Conservation (phyloP, 2,888 invertebrate species). For the Gortyna flavago region DNA sequence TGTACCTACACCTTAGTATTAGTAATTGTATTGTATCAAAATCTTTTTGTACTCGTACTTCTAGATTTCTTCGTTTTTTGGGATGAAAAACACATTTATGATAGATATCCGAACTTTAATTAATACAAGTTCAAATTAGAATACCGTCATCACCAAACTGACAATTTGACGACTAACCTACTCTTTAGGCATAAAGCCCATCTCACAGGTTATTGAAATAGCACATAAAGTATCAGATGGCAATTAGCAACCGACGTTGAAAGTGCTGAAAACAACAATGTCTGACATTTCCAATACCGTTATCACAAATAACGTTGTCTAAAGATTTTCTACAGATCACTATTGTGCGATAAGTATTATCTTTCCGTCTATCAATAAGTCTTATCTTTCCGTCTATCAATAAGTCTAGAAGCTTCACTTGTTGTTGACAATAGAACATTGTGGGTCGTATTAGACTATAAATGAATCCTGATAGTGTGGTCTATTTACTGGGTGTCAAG, state of each 20-base stretch:
- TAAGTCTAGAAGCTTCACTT: slow-evolving; percentile 58
- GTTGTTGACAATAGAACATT: slow-evolving; percentile 53
- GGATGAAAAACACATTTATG: not conserved
- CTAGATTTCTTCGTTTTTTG: not conserved
- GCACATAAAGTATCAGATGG: slow-evolving; percentile 47
- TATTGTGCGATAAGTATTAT: slow-evolving; percentile 57
- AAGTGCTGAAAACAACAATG: slow-evolving; percentile 30
- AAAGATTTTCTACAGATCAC: slow-evolving; percentile 54
- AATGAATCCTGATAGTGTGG: slow-evolving; percentile 45
- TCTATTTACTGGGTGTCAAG: slow-evolving; percentile 32
- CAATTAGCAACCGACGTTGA: slow-evolving; percentile 40
- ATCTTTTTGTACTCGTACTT: not conserved
- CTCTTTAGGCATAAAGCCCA: not conserved
- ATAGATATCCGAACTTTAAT: not conserved
- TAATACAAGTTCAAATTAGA: not conserved
- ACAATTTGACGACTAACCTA: not conserved
- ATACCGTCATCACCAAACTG: not conserved
- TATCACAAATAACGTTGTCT: slow-evolving; percentile 46
- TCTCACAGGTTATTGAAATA: slow-evolving; percentile 22
- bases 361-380: slow-evolving; percentile 61
- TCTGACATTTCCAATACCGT: slow-evolving; percentile 49
- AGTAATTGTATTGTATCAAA: not conserved
- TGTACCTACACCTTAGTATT: slow-evolving; percentile 8
- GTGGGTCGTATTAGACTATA: slow-evolving; percentile 50
- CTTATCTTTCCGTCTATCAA: slow-evolving; percentile 64